Base-by-base conservation (phyloP, 1,140 invertebrate species). In the Globodera rostochiensis region DNA sequence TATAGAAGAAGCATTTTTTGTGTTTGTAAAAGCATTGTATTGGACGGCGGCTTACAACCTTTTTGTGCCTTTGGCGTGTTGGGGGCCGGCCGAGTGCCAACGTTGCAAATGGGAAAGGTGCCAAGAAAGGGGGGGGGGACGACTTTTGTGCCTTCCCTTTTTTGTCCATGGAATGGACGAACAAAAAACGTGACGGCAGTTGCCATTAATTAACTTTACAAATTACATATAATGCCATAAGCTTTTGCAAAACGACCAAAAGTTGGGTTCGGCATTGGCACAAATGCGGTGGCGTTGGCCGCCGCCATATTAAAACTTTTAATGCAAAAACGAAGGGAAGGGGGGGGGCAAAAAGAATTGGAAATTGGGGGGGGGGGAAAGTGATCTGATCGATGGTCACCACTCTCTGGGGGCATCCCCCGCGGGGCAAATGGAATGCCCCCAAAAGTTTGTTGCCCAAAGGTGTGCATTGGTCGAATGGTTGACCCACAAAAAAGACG, bases 331-430 rank as follows among this genome's bases (percentile, higher is more conserved):
- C 11, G 50, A 11, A 11, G 49, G 1, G 50, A 11, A 11, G 50
- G 50, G 50, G 3, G 3, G 50, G 50, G 50, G 50, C 50, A 3
- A 11, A 11, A 11, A 11, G 50, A 11, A 6, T 6, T 6, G 50
- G 50, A 3, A 15, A 15, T 11, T 11, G 57, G 57, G 57, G 57
- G 57, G 57, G 57, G 3, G 57, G 5, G 57, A 60, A 60, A 19
- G 57, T 5, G 25, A 36, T 36, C 25, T 36, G 25, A 36, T 36
- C 25, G 25, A 36, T 36, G 25, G 2, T 36, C 25, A 36, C 25
- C 2, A 0, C 2, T 2, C 2, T 0, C 0, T 0, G 25, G 25
- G 25, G 25, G 25, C 0, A 0, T 1, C 2, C 25, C 25, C 25
- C 25, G 25, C 25, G 2, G 25, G 25, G 25, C 25, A 36, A 36